Percentiles rank a stretch among this genome's conserved stretches.
phyloP scores from a whole-genome alignment of 2,113 vertebrate genomes.

The Phyllostomus hastatus region DNA sequence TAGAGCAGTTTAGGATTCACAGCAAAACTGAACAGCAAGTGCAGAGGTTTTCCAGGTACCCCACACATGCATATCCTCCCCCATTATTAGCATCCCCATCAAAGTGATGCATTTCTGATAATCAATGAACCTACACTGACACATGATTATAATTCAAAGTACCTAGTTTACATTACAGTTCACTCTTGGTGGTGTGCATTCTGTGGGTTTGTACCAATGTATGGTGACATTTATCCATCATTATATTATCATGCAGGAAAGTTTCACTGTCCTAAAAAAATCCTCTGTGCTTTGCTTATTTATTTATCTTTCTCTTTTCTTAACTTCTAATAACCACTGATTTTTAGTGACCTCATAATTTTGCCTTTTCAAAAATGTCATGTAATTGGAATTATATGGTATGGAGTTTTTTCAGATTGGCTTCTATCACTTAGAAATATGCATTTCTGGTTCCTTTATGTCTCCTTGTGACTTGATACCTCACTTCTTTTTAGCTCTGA shows the following conservation, averaged over 20 bases:
- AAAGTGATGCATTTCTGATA: neutral
- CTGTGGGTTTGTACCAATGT: no score
- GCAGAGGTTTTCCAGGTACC: neutral
- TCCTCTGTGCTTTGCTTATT: no score
- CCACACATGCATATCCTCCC: neutral
- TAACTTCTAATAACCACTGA: no score
- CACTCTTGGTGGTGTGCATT: no score
- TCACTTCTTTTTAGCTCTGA: neutral
- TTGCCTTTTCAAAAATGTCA: neutral
- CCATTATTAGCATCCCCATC: neutral
- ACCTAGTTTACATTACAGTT: no score
- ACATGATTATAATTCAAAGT: no score
- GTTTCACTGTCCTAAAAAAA: no score
- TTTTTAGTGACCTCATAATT: no score
- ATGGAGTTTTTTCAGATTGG: neutral
- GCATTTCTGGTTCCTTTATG: neutral
- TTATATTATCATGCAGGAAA: no score
- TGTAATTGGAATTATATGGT: neutral
- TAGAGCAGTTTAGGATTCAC: neutral
- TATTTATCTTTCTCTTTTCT: no score
- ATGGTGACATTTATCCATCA: no score
- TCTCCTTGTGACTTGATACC: neutral
- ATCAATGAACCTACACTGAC: no score
- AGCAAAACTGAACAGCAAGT: neutral
- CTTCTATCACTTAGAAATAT: neutral